Evolutionary conservation across 2,113 vertebrate species (phyloP).

Genomic region (Hypanus sabinus): DNA sequence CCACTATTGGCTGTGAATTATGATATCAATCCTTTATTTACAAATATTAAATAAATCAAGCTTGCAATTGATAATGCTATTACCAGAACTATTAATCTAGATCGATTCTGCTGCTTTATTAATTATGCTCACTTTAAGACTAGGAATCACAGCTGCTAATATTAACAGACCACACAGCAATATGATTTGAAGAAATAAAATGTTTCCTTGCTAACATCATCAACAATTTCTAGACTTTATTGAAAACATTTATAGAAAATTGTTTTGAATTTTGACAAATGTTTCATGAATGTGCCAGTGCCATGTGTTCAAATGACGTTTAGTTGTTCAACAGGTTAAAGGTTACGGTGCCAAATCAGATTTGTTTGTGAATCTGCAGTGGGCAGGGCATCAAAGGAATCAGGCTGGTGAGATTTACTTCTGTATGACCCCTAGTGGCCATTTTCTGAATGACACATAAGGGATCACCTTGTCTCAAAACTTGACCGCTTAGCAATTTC

Average conservation of each 20-base stretch:
- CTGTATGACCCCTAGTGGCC: conserved; percentile 31
- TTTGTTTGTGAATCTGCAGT: background rate
- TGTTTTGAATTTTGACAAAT: background rate
- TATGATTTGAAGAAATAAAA: background rate
- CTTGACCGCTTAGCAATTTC: no score
- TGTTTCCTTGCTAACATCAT: background rate
- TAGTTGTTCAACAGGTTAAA: conserved; percentile 33
- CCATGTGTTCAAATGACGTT: background rate
- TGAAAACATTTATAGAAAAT: background rate
- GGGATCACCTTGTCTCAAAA: background rate
- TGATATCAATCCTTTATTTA: background rate
- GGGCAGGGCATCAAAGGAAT: background rate
- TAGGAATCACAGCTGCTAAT: background rate
- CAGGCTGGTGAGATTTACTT: conserved; percentile 5
- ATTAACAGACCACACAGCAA: background rate
- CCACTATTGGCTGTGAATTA: background rate
- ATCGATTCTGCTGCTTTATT: background rate
- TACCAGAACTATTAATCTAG: background rate
- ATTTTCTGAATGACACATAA: background rate
- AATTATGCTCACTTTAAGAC: background rate
- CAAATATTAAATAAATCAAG: background rate
- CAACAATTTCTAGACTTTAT: background rate
- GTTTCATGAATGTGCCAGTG: background rate
- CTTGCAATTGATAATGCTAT: background rate
- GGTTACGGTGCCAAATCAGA: conserved; percentile 23